These are phyloP conservation scores for Mythimna loreyi DNA, from an alignment of 2,888 invertebrate genomes.

Conservation along the genomic window DNA sequence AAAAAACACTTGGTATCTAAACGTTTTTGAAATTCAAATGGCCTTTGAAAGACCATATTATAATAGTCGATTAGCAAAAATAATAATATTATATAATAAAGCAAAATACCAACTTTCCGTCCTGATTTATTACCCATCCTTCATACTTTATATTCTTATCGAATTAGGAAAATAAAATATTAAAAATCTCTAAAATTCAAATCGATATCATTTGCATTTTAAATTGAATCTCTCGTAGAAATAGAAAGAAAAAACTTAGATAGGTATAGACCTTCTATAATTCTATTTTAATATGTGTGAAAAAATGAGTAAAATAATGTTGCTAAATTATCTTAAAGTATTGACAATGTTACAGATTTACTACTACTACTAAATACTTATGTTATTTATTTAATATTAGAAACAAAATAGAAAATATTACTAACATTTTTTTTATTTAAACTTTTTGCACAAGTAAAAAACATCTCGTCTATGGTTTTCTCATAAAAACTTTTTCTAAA, in stretches of 20 bases:
- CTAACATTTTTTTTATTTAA: too few species aligned
- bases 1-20: too few species aligned
- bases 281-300: background rate
- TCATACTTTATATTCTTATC: background rate
- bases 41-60: background rate
- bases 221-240: constrained; percentile 45
- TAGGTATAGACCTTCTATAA: background rate
- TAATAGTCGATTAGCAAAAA: background rate
- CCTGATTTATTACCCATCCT: constrained; percentile 38
- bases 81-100: background rate
- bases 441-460: too few species aligned
- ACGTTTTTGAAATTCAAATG: background rate
- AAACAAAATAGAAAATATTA: too few species aligned
- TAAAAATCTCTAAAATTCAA: constrained; percentile 40
- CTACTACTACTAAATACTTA: too few species aligned
- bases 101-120: constrained; percentile 18
- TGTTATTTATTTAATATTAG: too few species aligned
- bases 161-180: constrained; percentile 30
- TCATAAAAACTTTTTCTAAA: background rate
- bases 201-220: constrained; percentile 53
- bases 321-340: background rate
- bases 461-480: too few species aligned
- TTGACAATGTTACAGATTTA: background rate
- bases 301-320: background rate
- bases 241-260: constrained; percentile 3